Conservation (phyloP, 1,140 invertebrate genomes). For the Drosophila micromelanica region DNA sequence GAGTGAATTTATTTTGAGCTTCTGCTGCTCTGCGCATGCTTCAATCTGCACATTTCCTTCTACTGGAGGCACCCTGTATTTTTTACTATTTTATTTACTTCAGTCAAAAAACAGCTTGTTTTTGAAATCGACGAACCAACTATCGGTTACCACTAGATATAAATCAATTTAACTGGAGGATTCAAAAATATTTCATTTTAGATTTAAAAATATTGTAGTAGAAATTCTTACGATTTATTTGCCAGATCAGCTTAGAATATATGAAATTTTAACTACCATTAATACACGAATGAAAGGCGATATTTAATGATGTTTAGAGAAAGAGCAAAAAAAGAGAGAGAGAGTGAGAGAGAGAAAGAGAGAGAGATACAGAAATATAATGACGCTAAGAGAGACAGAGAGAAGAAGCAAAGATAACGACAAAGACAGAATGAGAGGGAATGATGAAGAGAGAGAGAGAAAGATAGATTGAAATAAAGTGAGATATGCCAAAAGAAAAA, state of each 20-base stretch:
- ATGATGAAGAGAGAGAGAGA: background rate
- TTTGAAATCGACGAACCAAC: background rate
- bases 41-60: conserved; percentile 23
- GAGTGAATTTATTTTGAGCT: conserved; percentile 17
- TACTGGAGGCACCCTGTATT: conserved; percentile 48
- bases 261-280: no score
- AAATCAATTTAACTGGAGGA: no score
- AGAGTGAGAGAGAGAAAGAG: background rate
- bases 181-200: no score
- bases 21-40: conserved; percentile 51
- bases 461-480: background rate
- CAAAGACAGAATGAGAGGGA: background rate
- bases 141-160: background rate
- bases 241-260: no score
- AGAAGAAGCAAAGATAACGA: background rate
- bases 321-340: background rate
- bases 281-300: no score
- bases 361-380: background rate
- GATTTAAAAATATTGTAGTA: no score
- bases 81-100: conserved; percentile 3
- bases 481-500: no score
- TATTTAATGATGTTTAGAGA: background rate
- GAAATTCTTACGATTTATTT: no score
- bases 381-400: background rate
- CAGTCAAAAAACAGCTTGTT: background rate